phyloP scores from a whole-genome alignment of 2,797 vertebrate species.

The Thalassophryne amazonica region DNA sequence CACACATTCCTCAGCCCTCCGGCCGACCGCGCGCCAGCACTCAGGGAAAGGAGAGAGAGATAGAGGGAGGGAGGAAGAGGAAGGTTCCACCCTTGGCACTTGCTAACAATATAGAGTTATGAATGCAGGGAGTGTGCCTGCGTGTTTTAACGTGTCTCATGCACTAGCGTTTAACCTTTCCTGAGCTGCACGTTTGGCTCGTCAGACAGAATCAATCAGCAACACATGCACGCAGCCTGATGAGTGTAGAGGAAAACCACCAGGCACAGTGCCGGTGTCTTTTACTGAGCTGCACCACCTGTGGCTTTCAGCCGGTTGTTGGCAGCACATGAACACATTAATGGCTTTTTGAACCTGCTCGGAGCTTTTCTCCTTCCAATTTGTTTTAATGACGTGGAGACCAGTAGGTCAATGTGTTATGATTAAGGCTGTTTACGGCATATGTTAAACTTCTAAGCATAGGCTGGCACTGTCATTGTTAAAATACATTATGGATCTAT shows the following conservation, averaged over 20 bases:
- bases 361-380: background rate
- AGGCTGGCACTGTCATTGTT: background rate
- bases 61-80: conserved; percentile 58
- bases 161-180: conserved; percentile 34
- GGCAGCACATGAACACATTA: background rate
- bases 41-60: conserved; percentile 51
- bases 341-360: conserved; percentile 2
- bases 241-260: conserved; percentile 1
- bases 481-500: background rate
- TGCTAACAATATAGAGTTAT: conserved; percentile 60
- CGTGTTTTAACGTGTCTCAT: conserved; percentile 46
- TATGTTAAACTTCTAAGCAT: background rate
- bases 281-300: conserved; percentile 13
- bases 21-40: conserved; percentile 76
- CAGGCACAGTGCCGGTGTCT: background rate
- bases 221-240: background rate
- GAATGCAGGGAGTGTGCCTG: conserved; percentile 43
- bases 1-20: conserved; percentile 93
- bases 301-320: background rate
- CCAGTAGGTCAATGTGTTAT: background rate
- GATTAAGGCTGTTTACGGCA: background rate
- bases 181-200: background rate
- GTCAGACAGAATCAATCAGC: background rate
- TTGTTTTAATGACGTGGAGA: background rate
- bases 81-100: conserved; percentile 76